A percentile compares a stretch with the other conserved stretches of the same genome.
Evolutionary conservation across 2,113 vertebrate genomes (phyloP).

Genomic region (Myocastor coypus): DNA sequence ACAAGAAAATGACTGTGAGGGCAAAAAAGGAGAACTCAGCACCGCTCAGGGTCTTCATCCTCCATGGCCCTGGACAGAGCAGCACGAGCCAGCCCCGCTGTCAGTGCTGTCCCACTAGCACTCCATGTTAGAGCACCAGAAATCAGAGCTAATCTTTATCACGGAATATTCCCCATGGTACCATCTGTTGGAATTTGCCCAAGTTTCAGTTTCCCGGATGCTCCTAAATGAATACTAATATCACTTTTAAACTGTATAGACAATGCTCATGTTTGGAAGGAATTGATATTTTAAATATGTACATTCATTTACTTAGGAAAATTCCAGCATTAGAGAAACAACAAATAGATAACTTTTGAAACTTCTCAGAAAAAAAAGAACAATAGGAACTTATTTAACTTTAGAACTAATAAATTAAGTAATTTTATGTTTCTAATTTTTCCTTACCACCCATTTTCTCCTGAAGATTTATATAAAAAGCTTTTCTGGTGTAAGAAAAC

Average conservation of each 20-base stretch:
- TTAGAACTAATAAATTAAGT: not conserved
- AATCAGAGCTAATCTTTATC: not conserved
- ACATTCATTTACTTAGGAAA: not conserved
- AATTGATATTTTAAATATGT: not conserved
- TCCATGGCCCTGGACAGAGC: not conserved
- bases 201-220: not conserved
- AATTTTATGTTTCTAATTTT: not conserved
- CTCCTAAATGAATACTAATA: not conserved
- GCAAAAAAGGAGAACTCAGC: not conserved
- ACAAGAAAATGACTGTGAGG: not conserved
- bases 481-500: not conserved
- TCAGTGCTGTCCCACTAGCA: not conserved
- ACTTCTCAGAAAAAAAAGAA: not conserved
- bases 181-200: not conserved
- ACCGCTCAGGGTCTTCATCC: not conserved
- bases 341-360: not conserved
- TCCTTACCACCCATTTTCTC: not conserved
- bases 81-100: not conserved
- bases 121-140: fast-evolving
- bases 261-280: not conserved
- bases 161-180: not conserved
- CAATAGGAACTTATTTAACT: not conserved
- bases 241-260: not conserved
- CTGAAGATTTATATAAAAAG: not conserved
- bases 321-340: not conserved